Evolutionary conservation across 1,140 invertebrate genomes (phyloP).

Genomic region (Drosophila orosa): DNA sequence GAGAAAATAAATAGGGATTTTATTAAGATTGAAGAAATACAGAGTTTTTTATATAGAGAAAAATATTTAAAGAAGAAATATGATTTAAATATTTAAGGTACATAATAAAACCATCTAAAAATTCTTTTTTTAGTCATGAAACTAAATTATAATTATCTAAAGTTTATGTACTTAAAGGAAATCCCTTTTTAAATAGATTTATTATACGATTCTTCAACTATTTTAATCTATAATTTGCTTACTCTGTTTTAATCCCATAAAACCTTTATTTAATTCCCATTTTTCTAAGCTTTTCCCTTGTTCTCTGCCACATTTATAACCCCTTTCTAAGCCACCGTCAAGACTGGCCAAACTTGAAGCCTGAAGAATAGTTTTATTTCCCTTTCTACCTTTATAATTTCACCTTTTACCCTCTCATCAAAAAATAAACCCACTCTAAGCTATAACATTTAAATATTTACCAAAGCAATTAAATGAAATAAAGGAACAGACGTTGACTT

Average conservation of each 20-base stretch:
- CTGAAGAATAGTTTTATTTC: background rate
- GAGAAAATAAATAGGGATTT: no score
- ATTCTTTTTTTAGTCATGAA: background rate
- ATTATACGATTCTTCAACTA: no score
- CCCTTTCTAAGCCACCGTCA: background rate
- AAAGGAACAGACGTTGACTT: constrained; percentile 31
- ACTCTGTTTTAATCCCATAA: no score
- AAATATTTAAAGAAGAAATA: background rate
- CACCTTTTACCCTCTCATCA: background rate
- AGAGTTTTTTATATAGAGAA: no score
- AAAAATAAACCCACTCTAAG: background rate
- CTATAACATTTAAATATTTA: constrained; percentile 32
- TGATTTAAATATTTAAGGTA: background rate
- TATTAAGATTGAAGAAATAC: no score
- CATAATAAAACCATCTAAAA: background rate
- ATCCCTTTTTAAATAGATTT: no score
- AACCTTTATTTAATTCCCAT: background rate
- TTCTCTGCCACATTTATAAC: background rate
- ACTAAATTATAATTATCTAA: background rate
- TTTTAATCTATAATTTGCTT: background rate
- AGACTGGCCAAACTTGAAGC: background rate
- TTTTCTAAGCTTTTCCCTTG: background rate
- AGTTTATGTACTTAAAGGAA: background rate
- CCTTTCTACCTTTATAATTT: constrained; percentile 3
- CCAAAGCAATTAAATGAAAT: constrained; percentile 44